Evolutionary conservation across 2,797 vertebrate genomes (phyloP), one percentile per base, ranked within the genome.

Genomic region (Hydrolagus colliei): DNA sequence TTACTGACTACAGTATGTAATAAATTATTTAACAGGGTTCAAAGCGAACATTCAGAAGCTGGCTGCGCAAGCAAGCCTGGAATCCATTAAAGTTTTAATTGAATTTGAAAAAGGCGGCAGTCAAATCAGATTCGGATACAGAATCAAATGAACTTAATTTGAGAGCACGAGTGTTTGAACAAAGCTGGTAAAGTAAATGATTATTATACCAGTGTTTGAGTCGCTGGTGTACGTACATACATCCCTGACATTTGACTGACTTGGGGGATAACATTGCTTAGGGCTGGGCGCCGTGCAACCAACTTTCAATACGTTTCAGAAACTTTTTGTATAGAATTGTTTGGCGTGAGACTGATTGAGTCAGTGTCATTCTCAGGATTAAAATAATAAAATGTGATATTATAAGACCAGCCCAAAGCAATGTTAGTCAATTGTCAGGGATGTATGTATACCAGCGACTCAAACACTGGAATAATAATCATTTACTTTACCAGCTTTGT

Each of bases 101-200:
- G 67, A 67, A 82, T 32, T 8, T 32, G 63, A 68, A 65, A 67
- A 32, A 41, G 27, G 12, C 9, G 78, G 62, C 65, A 67, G 14
- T 32, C 27, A 18, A 68, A 82, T 82, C 16, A 65, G 32, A 67
- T 68, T 82, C 35, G 62, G 63, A 65, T 32, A 67, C 2, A 32
- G 77, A 18, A 67, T 82, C 27, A 82, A 82, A 68, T 82, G 32
- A 82, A 82, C 78, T 67, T 35, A 32, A 82, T 68, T 82, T 68
- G 8, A 41, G 22, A 65, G 8, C 22, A 67, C 32, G 71, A 73
- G 16, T n/a, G 16, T 67, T 52, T 68, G 9, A 84, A 35, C 32
- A 68, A 68, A 52, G 9, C 2, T 67, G 71, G 79, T 18, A 20
- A 84, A 20, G 10, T 84, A 84, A 20, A 27, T 18, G n/a, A 84